Evolutionary conservation across 2,797 vertebrate genomes (phyloP).

Genomic region (Astyanax mexicanus): DNA sequence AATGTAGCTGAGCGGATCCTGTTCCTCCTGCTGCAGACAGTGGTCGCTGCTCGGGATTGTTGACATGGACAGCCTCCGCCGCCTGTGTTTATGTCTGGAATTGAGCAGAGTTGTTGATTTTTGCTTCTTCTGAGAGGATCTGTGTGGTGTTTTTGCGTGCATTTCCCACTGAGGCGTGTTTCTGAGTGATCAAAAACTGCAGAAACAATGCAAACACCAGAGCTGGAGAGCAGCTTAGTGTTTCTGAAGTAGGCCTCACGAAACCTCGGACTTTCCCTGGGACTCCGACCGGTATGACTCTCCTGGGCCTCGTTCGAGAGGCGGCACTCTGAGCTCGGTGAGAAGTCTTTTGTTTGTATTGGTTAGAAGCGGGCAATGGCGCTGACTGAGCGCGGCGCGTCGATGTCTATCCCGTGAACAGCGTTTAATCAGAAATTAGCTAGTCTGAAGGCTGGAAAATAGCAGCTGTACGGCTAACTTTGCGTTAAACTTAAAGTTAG

Average conservation of each 20-base stretch:
- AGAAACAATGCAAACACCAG: slow-evolving; percentile 49
- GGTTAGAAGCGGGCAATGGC: background rate
- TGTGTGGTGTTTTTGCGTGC: slow-evolving; percentile 14
- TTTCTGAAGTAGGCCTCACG: slow-evolving; percentile 76
- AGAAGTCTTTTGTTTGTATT: slow-evolving; percentile 54
- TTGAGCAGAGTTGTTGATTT: slow-evolving; percentile 61
- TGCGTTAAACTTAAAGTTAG: slow-evolving; percentile 8
- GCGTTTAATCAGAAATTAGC: background rate
- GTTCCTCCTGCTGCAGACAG: slow-evolving; percentile 71
- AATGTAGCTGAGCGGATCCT: slow-evolving; percentile 66
- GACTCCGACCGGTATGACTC: slow-evolving; percentile 67
- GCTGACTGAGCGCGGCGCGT: background rate
- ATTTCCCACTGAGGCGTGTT: slow-evolving; percentile 4
- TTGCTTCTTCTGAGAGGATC: slow-evolving; percentile 41
- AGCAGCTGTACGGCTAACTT: background rate
- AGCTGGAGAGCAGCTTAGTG: slow-evolving; percentile 66
- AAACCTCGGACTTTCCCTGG: slow-evolving; percentile 70
- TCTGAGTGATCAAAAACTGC: slow-evolving; percentile 60
- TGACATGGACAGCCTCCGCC: slow-evolving; percentile 81
- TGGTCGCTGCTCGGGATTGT: slow-evolving; percentile 73
- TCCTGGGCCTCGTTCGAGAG: slow-evolving; percentile 63
- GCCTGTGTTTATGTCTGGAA: slow-evolving; percentile 63
- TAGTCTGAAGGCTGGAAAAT: background rate
- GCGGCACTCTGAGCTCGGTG: slow-evolving; percentile 64
- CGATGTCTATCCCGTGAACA: background rate